Conservation (phyloP, 2,888 invertebrate genomes). For the Caenorhabditis doughertyi region DNA sequence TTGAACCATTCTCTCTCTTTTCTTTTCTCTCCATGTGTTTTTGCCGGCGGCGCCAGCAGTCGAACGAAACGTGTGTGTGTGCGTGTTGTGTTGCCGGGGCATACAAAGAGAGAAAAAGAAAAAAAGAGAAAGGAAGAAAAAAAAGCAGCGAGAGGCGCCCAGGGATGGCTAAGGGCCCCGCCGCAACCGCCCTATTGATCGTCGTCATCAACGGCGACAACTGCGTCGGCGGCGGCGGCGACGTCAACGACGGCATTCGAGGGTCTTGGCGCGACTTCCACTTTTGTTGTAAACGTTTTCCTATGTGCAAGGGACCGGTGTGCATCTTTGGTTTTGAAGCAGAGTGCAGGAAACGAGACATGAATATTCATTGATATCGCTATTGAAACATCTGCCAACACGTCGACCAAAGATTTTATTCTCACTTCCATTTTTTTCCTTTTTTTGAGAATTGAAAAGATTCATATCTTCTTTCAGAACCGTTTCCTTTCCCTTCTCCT, state of each 20-base stretch:
- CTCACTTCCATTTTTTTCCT: not conserved
- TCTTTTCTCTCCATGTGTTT: slow-evolving; percentile 14
- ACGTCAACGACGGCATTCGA: not conserved
- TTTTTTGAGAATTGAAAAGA: too few species aligned
- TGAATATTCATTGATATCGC: too few species aligned
- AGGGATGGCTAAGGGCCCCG: slow-evolving; percentile 29
- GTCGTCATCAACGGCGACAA: slow-evolving; percentile 42
- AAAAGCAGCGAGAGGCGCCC: slow-evolving; percentile 41
- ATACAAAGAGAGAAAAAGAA: slow-evolving; percentile 15
- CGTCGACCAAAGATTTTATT: slow-evolving; percentile 2
- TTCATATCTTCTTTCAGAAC: too few species aligned
- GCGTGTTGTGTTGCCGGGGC: not conserved
- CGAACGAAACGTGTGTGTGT: slow-evolving; percentile 37
- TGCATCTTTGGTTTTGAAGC: not conserved
- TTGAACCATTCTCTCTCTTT: slow-evolving; percentile 18
- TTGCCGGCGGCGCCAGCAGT: slow-evolving; percentile 14
- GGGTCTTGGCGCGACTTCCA: slow-evolving; percentile 34
- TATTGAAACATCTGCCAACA: too few species aligned
- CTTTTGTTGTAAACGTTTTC: slow-evolving; percentile 1
- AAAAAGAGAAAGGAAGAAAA: slow-evolving; percentile 6
- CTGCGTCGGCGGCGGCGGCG: slow-evolving; percentile 14
- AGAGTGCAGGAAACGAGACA: not conserved
- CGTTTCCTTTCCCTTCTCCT: slow-evolving; percentile 3
- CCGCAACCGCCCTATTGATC: slow-evolving; percentile 55
- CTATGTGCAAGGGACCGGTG: not conserved